These are phyloP conservation scores for Accipiter cooperii DNA, from an alignment of 2,113 vertebrate species.

Conservation along the genomic window DNA sequence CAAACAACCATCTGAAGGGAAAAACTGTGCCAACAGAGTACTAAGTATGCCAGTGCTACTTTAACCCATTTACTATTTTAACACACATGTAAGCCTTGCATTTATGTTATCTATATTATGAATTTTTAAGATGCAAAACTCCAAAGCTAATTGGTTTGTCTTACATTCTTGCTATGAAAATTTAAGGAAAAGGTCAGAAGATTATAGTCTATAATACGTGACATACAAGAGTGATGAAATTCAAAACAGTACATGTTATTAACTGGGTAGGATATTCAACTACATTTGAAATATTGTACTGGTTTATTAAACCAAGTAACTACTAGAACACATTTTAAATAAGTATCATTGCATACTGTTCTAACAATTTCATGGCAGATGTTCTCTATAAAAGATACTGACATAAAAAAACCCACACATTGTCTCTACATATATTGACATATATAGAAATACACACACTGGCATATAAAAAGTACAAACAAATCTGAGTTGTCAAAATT, in stretches of 20 bases:
- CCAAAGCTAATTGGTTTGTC: background rate
- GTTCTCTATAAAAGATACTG: slow-evolving; percentile 4
- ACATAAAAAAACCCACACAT: background rate
- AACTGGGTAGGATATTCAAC: background rate
- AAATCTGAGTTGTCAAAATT: slow-evolving; percentile 28
- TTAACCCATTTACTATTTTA: slow-evolving; percentile 51
- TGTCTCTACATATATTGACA: slow-evolving; percentile 20
- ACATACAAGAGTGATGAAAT: background rate
- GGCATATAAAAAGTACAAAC: background rate
- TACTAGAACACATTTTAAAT: background rate
- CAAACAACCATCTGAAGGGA: slow-evolving; percentile 19
- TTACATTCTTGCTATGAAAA: background rate
- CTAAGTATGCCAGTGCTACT: background rate
- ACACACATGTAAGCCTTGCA: background rate
- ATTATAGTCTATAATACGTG: background rate
- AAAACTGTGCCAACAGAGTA: slow-evolving; percentile 3
- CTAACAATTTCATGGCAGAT: slow-evolving; percentile 8
- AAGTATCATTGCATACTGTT: background rate
- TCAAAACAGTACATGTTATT: background rate
- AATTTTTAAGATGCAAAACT: background rate
- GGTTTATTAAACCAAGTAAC: background rate
- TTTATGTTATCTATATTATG: background rate
- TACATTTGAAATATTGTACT: background rate
- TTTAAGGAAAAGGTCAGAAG: background rate
- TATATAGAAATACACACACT: background rate